Percentiles rank a stretch among this genome's conserved stretches.
Evolutionary conservation across 92 coral and sea anemone species (phyloP).

Genomic region (Actinernus sp.): DNA sequence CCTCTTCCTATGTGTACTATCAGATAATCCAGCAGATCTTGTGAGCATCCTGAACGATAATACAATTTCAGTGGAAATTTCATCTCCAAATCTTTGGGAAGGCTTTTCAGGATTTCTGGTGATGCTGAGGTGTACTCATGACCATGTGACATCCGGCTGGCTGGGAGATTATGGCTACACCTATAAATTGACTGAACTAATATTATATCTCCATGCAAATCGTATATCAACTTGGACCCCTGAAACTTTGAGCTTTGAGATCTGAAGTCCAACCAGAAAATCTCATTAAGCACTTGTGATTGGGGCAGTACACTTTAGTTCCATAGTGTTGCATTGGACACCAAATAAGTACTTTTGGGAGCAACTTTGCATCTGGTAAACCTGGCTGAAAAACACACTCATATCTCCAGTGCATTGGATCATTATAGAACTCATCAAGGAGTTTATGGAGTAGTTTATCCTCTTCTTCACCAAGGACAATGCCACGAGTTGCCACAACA

Average conservation of each 20-base stretch:
- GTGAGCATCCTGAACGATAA: conserved; percentile 37
- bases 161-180: conserved; percentile 32
- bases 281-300: conserved; percentile 29
- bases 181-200: conserved; percentile 59
- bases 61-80: conserved; percentile 40
- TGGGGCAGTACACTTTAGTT: conserved; percentile 39
- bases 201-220: conserved; percentile 46
- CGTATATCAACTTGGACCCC: conserved; percentile 67
- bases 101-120: conserved; percentile 25
- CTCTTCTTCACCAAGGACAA: conserved; percentile 28
- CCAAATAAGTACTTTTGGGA: conserved; percentile 60
- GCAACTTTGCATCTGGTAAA: neutral
- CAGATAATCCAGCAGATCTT: conserved; percentile 31
- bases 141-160: conserved; percentile 5
- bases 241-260: conserved; percentile 19
- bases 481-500: too few relatives aligned
- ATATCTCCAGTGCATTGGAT: conserved; percentile 40
- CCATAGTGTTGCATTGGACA: conserved; percentile 58
- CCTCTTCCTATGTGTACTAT: conserved; percentile 62
- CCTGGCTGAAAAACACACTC: conserved; percentile 22
- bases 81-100: conserved; percentile 4
- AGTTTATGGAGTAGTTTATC: neutral
- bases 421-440: conserved; percentile 17
- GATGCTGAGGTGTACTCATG: conserved; percentile 66
- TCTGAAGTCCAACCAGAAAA: conserved; percentile 40